Evolutionary conservation across 2,113 vertebrate species (phyloP).

Genomic region (Camelus bactrianus): DNA sequence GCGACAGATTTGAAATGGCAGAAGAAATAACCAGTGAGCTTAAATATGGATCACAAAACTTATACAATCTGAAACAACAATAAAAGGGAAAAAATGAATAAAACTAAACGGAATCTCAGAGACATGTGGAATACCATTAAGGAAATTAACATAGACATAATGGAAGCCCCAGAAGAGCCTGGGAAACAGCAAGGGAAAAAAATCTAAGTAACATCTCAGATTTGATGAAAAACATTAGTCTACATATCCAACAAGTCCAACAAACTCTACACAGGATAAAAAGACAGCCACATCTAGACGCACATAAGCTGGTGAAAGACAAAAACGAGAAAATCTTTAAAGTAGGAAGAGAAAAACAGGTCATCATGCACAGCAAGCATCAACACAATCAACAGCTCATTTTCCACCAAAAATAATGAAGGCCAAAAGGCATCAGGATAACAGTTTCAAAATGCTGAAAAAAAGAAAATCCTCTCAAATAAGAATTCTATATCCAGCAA

Average conservation of each 20-base stretch:
- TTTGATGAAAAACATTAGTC: neutral
- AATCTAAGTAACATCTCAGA: neutral
- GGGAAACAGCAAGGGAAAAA: neutral
- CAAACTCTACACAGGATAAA: neutral
- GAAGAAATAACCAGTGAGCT: neutral
- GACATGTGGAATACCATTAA: neutral
- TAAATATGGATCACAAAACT: neutral
- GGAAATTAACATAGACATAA: neutral
- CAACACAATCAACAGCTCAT: neutral
- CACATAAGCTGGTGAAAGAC: neutral
- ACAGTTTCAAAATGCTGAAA: neutral
- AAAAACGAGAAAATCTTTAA: neutral
- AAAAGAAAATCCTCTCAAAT: neutral
- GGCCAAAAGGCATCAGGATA: neutral
- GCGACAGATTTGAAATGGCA: neutral
- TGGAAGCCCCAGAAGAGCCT: neutral
- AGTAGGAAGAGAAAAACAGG: neutral
- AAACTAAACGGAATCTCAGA: neutral
- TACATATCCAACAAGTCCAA: neutral
- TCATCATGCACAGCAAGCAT: neutral
- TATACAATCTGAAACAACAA: neutral
- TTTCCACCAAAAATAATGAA: neutral
- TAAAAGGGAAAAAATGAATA: neutral
- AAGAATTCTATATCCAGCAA: slow-evolving; percentile 29
- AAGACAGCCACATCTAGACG: neutral